Evolutionary conservation across 2,113 vertebrate genomes (phyloP).

Genomic region (Albula glossodonta): DNA sequence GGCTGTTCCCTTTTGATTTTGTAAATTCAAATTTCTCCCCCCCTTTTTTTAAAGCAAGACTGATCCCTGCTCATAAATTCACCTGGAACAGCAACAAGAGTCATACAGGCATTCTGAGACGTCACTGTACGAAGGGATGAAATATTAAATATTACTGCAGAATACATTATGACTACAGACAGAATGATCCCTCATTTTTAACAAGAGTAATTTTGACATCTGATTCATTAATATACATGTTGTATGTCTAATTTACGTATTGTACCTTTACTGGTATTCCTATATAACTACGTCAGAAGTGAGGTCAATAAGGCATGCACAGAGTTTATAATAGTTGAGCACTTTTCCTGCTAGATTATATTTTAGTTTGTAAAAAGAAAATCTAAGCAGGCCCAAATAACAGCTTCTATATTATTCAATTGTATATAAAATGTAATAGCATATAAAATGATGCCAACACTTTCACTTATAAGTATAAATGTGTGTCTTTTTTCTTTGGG

Average conservation of each 20-base stretch:
- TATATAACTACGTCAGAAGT: neutral
- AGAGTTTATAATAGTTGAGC: neutral
- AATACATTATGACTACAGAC: conserved; percentile 10
- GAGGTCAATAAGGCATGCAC: neutral
- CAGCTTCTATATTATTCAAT: too few relatives aligned
- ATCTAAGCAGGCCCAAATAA: too few relatives aligned
- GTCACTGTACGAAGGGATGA: conserved; percentile 2
- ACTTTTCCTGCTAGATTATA: neutral
- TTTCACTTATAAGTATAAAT: too few relatives aligned
- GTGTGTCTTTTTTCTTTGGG: too few relatives aligned
- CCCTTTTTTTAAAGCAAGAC: conserved; percentile 26
- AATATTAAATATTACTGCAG: neutral
- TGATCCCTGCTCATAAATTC: conserved; percentile 13
- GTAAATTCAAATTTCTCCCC: conserved; percentile 27
- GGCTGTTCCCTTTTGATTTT: conserved; percentile 39
- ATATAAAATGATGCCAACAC: too few relatives aligned
- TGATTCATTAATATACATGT: neutral
- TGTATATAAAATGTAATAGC: too few relatives aligned
- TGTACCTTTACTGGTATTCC: neutral
- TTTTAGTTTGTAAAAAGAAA: neutral
- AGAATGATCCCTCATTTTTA: neutral
- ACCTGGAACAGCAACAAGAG: neutral
- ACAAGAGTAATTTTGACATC: neutral
- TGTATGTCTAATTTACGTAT: neutral
- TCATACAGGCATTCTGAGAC: neutral